Conservation (phyloP, 1,140 invertebrate species). For the Trinorchestia longiramus region DNA sequence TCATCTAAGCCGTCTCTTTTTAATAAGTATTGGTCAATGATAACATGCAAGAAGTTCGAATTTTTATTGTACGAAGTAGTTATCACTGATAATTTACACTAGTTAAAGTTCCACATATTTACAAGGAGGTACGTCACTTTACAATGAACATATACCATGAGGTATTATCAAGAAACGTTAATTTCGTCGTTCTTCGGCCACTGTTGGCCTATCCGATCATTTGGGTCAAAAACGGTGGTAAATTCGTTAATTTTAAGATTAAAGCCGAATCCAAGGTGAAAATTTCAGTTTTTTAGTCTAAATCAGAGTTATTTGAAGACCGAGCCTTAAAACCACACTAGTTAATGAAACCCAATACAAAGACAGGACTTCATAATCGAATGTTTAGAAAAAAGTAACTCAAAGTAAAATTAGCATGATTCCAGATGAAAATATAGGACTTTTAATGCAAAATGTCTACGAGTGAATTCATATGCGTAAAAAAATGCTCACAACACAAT, state of each 20-base stretch:
- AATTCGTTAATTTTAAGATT: not conserved
- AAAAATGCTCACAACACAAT: not conserved
- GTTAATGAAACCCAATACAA: not conserved
- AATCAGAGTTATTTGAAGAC: not conserved
- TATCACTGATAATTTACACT: constrained; percentile 40
- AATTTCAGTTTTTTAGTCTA: not conserved
- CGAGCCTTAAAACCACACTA: not conserved
- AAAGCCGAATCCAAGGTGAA: not conserved
- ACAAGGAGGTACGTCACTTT: constrained; percentile 23
- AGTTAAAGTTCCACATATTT: constrained; percentile 32
- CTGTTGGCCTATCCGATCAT: not conserved
- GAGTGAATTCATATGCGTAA: not conserved
- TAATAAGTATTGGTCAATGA: not conserved
- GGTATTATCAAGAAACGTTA: not conserved
- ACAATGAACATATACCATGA: not conserved
- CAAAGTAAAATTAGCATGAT: not conserved
- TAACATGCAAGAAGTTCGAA: not conserved
- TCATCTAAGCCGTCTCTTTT: not conserved
- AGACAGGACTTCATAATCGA: not conserved
- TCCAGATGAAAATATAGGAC: not conserved
- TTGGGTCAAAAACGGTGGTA: not conserved
- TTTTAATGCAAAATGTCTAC: not conserved
- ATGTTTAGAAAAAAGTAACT: not conserved
- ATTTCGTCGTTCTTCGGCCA: not conserved
- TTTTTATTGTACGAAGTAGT: constrained; percentile 38